Conservation (phyloP, 2,797 vertebrate species). For the Zenarchopterus dispar region DNA sequence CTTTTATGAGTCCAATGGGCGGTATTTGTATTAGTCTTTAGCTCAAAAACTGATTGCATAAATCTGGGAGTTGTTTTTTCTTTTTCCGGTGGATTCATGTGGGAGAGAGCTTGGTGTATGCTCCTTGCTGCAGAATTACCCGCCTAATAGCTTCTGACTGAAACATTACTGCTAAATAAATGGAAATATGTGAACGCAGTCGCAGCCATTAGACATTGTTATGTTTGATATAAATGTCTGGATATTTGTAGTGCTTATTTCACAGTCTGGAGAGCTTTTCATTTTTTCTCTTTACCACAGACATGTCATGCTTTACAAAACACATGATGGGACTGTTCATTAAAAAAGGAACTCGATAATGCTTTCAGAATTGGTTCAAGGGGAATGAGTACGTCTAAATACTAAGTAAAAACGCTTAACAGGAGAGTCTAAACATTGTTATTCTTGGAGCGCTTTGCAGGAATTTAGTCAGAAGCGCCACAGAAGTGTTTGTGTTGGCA, state of each 20-base stretch:
- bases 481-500: constrained; percentile 45
- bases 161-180: constrained; percentile 54
- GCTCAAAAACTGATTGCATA: neutral
- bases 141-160: constrained; percentile 49
- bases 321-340: neutral
- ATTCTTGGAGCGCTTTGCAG: constrained; percentile 24
- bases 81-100: constrained; percentile 50
- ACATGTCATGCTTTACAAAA: constrained; percentile 26
- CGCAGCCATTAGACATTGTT: constrained; percentile 35
- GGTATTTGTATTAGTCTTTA: neutral
- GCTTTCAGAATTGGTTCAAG: constrained; percentile 12
- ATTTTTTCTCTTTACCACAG: constrained; percentile 13
- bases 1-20: no score
- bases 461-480: constrained; percentile 43
- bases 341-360: constrained; percentile 1
- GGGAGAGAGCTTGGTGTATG: constrained; percentile 10
- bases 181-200: constrained; percentile 33
- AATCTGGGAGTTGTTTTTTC: constrained; percentile 35
- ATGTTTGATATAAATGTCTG: constrained; percentile 33
- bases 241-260: constrained; percentile 31
- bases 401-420: constrained; percentile 26
- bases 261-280: constrained; percentile 10
- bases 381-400: constrained; percentile 21
- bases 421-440: neutral
- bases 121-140: constrained; percentile 28